Evolutionary conservation across 2,888 invertebrate species (phyloP), one percentile per base, ranked within the genome.

Genomic region (Cerastis rubricosa): DNA sequence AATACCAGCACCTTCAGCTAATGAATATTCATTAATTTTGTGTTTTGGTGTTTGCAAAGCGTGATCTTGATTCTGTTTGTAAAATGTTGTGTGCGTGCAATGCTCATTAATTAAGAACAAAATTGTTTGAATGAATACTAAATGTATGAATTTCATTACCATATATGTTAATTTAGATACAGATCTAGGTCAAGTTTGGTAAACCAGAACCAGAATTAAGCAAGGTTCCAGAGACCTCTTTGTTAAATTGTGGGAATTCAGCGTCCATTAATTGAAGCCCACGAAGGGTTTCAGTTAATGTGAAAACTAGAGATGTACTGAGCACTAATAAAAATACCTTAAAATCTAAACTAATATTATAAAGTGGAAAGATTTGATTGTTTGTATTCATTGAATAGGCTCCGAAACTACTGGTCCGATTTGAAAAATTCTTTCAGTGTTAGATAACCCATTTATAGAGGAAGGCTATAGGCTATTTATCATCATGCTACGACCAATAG

Each of bases 21-120:
- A 71, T 83, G 29, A 75, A 82, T 82, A 82, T 69, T 67, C 69
- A 83, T 82, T 25, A 69, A 45, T 71, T 69, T 57, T 25, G 57
- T 63, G 75, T 54, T 83, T 19, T 57, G 40, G 57, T 63, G 75
- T 54, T 83, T 19, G 45, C 45, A 40, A 75, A 65, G 6, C n/a
- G 43, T 43, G 75, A 69, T 61, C 80, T 69, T 71, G 68, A 83
- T 75, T 63, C 66, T 45, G 61, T 79, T 79, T 59, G 69, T 76
- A 80, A 84, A 82, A 78, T 82, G 63, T 61, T 45, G 57, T 64
- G 29, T 40, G 51, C 57, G 69, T 74, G 74, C 59, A 78, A 71
- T 70, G 47, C 22, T 47, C 43, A 63, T 35, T 69, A 72, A 70
- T 61, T 70, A 78, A 9, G 67, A 70, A 71, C 49, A 51, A 65